Percentiles rank a stretch among this genome's conserved stretches.
phyloP scores from a whole-genome alignment of 35 echinoderm and acorn worm species.

The Ophiothrix spiculata region DNA sequence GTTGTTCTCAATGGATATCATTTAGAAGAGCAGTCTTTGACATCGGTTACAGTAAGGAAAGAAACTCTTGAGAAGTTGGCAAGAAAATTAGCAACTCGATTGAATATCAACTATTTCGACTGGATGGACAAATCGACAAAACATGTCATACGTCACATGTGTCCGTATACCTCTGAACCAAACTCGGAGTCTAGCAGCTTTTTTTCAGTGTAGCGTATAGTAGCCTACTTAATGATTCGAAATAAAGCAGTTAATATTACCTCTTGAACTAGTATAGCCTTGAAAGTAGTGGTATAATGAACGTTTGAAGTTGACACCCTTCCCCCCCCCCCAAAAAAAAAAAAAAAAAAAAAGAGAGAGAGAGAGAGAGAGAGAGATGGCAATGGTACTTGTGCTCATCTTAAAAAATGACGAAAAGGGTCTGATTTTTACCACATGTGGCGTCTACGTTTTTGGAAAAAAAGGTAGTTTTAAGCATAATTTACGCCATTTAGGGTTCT shows the following conservation, averaged over 20 bases:
- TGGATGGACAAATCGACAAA: conserved; percentile 76
- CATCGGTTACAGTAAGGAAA: conserved; percentile 62
- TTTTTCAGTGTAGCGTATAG: neutral
- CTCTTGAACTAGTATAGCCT: too few relatives aligned
- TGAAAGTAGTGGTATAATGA: neutral
- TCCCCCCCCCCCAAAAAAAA: too few relatives aligned
- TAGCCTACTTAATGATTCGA: too few relatives aligned
- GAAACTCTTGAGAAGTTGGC: conserved; percentile 90
- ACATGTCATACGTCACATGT: conserved; percentile 17
- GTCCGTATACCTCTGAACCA: conserved; percentile 17
- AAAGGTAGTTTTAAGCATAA: too few relatives aligned
- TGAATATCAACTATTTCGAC: conserved; percentile 93
- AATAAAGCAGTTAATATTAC: too few relatives aligned
- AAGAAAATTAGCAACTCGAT: conserved; percentile 62
- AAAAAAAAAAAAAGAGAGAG: neutral
- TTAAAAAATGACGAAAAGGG: too few relatives aligned
- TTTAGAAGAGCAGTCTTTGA: conserved; percentile 68
- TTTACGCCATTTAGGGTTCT: too few relatives aligned
- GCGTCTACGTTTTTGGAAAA: too few relatives aligned
- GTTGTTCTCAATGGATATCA: conserved; percentile 88
- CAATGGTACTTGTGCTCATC: too few relatives aligned
- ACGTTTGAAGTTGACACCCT: too few relatives aligned
- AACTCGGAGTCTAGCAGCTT: neutral
- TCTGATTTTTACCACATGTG: too few relatives aligned
- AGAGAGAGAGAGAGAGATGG: neutral